Percentiles rank a stretch among this genome's conserved stretches.
These are phyloP conservation scores for Caenorhabditis japonica DNA, from an alignment of 2,888 invertebrate species.

Conservation along the genomic window DNA sequence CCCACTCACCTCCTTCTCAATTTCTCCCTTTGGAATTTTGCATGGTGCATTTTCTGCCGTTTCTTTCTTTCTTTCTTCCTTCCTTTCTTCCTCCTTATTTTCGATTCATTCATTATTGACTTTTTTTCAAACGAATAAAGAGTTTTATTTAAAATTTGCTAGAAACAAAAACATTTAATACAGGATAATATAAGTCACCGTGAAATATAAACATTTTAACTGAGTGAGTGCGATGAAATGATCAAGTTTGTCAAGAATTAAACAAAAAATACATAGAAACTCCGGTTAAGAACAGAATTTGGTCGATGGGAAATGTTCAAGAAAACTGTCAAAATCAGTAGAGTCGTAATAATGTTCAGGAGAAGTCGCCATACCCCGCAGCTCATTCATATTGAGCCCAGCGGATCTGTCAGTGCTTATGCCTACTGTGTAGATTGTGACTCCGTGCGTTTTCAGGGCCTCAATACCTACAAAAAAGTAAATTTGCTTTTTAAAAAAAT, in stretches of 20 bases:
- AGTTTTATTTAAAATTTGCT: neutral
- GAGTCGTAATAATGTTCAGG: slow-evolving; percentile 38
- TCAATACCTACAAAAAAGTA: slow-evolving; percentile 37
- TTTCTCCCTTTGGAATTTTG: slow-evolving; percentile 30
- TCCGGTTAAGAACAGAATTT: slow-evolving; percentile 26
- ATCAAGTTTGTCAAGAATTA: no score
- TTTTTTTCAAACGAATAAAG: slow-evolving; percentile 25
- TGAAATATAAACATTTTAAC: no score
- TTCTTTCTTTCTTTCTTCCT: slow-evolving; percentile 11
- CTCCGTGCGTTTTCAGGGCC: slow-evolving; percentile 43
- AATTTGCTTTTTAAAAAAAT: neutral
- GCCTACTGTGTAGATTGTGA: slow-evolving; percentile 51
- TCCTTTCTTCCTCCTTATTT: no score
- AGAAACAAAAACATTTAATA: neutral
- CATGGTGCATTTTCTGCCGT: slow-evolving; percentile 48
- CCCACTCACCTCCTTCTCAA: neutral
- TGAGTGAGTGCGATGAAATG: no score
- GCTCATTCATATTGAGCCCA: slow-evolving; percentile 51
- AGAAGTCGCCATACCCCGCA: slow-evolving; percentile 45
- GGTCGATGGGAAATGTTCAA: slow-evolving; percentile 38
- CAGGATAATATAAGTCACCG: no score
- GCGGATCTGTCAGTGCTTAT: slow-evolving; percentile 32
- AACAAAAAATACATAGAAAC: no score
- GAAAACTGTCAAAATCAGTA: slow-evolving; percentile 21
- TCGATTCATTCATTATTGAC: no score